Base-by-base conservation (phyloP, 2,888 invertebrate species). In the Andrena fulva region DNA sequence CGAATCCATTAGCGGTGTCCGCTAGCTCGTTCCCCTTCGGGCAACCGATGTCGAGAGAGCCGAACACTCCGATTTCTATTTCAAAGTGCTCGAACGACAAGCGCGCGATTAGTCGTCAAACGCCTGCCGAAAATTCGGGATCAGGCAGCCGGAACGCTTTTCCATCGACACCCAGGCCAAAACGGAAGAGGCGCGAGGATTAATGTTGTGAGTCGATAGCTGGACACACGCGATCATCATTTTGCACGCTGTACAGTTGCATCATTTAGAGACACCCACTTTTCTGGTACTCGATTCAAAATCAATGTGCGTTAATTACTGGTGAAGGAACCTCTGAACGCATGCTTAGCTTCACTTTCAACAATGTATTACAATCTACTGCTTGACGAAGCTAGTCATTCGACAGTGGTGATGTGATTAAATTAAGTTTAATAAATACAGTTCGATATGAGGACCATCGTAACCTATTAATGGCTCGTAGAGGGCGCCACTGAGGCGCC, bases 1-100 rank as follows among this genome's bases (percentile, higher is more conserved):
- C 89, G 87, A 90, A 91, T 90, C 91, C 91, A 91, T 91, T 91
- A 91, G 89, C 86, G 72, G 76, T 73, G 85, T 82, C 85, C 82
- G 73, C 74, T 80, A 80, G 85, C 82, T 80, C 80, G 84, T 87
- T 80, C 84, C 87, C 89, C 89, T 87, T 80, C 86, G 77, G 84
- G 86, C 85, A 62, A 87, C 72, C 69, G 69, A 74, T 69, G 75
- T 64, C 33, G 76, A 80, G 62, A 71, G 73, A 76, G 68, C 42
- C 77, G 73, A 71, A 80, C 71, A 77, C 79, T 79, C 76, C 63
- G 77, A 87, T 87, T 87, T 73, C 87, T 82, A 86, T 86, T 86
- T 75, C 79, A 54, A 81, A 81, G 67, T 79, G 69, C 83, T 81
- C 75, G 69, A 80, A 81, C 82, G 84, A 84, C 74, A 77, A 77